Evolutionary conservation across 2,797 vertebrate species (phyloP).

Genomic region (Poeciliopsis presidionis): DNA sequence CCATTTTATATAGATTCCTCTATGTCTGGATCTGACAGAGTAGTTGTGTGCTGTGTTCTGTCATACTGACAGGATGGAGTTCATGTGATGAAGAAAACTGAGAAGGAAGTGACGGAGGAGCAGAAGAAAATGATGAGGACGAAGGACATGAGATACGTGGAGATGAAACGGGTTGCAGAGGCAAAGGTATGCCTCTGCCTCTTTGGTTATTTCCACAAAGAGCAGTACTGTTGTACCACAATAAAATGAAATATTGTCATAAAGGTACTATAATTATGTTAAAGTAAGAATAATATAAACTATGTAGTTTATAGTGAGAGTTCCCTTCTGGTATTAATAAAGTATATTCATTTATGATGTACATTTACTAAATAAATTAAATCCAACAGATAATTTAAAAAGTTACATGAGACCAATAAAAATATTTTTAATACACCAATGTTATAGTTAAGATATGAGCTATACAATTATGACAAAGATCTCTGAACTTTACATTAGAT

Average conservation of each 20-base stretch:
- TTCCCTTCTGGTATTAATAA: too few relatives aligned
- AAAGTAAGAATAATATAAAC: not conserved
- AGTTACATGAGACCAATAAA: not conserved
- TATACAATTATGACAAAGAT: not conserved
- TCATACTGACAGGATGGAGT: constrained; percentile 87
- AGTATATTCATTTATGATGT: not conserved
- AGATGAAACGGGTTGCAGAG: constrained; percentile 95
- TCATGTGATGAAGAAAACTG: constrained; percentile 80
- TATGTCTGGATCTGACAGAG: not conserved
- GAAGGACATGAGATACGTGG: constrained; percentile 93
- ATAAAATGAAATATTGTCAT: not conserved
- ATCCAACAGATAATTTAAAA: not conserved
- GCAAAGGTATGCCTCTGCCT: constrained; percentile 75
- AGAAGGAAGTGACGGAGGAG: constrained; percentile 84
- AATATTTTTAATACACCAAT: not conserved
- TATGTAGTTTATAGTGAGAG: too few relatives aligned
- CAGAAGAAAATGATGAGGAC: constrained; percentile 94
- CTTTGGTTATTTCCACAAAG: not conserved
- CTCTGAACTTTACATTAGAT: not conserved
- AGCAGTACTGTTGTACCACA: not conserved
- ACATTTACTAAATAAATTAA: not conserved
- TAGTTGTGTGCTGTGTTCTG: not conserved
- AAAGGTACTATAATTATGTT: not conserved
- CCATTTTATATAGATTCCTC: not conserved
- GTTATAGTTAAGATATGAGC: not conserved